Percentiles rank a stretch among this genome's conserved stretches.
Conservation (phyloP, 2,888 invertebrate species). For the Sminthurinus aureus region DNA sequence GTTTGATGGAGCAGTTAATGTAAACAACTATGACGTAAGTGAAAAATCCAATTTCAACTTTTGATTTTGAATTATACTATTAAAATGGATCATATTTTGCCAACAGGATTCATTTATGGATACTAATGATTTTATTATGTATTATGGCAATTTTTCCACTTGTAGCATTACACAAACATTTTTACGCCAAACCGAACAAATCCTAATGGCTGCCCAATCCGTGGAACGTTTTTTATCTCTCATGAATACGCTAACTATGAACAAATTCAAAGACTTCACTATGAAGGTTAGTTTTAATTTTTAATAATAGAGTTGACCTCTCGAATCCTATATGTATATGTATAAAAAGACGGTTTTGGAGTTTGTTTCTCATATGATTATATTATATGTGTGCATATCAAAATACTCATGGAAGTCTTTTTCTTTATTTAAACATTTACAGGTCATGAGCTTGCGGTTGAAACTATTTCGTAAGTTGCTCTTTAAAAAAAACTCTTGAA, state of each 20-base stretch:
- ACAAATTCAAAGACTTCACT: slow-evolving; percentile 87
- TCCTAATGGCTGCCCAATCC: slow-evolving; percentile 87
- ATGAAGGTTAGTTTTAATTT: slow-evolving; percentile 67
- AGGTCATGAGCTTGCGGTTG: slow-evolving; percentile 81
- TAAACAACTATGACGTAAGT: slow-evolving; percentile 79
- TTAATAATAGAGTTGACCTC: too few relatives aligned
- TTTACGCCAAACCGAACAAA: slow-evolving; percentile 79
- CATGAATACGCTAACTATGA: slow-evolving; percentile 92
- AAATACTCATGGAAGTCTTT: too few relatives aligned
- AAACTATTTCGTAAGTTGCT: slow-evolving; percentile 75
- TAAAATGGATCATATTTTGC: neutral
- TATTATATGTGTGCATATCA: too few relatives aligned
- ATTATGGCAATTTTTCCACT: slow-evolving; percentile 75
- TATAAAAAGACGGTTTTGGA: too few relatives aligned
- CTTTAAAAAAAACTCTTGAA: neutral
- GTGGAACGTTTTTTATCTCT: slow-evolving; percentile 91
- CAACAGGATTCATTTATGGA: neutral
- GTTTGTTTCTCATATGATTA: too few relatives aligned
- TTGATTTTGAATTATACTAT: neutral
- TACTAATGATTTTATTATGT: neutral
- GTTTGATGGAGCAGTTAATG: slow-evolving; percentile 91
- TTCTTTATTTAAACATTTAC: too few relatives aligned
- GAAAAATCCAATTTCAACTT: neutral
- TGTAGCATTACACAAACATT: slow-evolving; percentile 84
- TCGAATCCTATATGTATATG: too few relatives aligned